phyloP scores from a whole-genome alignment of 2,888 invertebrate genomes.

The Charanyca ferruginea region DNA sequence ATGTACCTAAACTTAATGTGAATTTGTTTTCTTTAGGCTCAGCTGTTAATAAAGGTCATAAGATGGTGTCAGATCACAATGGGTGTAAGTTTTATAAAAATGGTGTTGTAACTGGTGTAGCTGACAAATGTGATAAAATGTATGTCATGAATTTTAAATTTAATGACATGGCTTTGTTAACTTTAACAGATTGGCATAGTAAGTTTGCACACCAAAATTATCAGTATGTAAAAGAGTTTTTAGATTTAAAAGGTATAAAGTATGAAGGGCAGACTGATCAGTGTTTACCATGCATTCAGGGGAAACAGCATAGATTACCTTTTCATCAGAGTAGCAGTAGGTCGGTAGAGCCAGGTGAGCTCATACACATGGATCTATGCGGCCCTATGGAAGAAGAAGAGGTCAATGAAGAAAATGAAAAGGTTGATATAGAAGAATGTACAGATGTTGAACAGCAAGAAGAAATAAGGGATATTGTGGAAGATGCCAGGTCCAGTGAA shows the following conservation, averaged over 20 bases:
- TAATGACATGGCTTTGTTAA: constrained; percentile 17
- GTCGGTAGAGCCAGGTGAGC: constrained; percentile 5
- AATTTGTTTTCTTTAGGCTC: constrained; percentile 13
- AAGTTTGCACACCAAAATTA: constrained; percentile 34
- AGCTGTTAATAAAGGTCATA: constrained; percentile 3
- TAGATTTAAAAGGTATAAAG: constrained; percentile 25
- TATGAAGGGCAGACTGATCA: constrained; percentile 18
- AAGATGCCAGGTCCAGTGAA: no score
- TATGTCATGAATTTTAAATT: constrained; percentile 10
- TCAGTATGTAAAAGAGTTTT: constrained; percentile 19
- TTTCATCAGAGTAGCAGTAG: constrained; percentile 14
- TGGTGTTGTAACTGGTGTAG: not conserved
- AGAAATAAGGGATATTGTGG: no score
- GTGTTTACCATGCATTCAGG: not conserved
- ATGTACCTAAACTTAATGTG: constrained; percentile 10
- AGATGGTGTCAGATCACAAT: constrained; percentile 1
- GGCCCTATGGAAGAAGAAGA: no score
- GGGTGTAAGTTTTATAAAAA: constrained; percentile 12
- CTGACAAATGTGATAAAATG: constrained; percentile 9
- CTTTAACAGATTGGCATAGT: constrained; percentile 23
- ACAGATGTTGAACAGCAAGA: no score
- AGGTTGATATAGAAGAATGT: no score
- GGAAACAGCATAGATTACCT: constrained; percentile 9
- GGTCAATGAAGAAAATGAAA: no score
- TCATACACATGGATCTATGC: no score